Evolutionary conservation across 2,888 invertebrate genomes (phyloP).

Genomic region (Metallyticus violacea): DNA sequence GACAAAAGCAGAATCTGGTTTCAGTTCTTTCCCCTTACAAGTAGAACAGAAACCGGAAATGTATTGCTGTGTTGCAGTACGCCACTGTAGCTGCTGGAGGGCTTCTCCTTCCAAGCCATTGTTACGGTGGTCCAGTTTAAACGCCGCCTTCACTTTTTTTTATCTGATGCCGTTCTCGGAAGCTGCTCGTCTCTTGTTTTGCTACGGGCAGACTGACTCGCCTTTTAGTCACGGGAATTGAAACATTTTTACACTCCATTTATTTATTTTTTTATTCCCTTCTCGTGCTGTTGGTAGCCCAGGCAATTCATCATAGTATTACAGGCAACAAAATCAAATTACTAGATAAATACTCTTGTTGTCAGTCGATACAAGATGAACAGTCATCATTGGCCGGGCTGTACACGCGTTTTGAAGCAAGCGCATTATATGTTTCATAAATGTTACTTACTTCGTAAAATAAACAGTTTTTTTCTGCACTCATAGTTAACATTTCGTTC

Average conservation of each 20-base stretch:
- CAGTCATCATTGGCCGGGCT: no score
- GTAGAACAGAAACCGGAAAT: not conserved
- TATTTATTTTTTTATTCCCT: not conserved
- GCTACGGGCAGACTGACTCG: not conserved
- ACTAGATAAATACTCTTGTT: not conserved
- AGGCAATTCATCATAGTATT: not conserved
- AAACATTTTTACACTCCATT: conserved; percentile 21
- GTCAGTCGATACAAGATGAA: no score
- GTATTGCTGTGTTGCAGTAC: not conserved
- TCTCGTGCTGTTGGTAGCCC: not conserved
- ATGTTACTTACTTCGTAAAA: no score
- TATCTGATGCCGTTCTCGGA: not conserved
- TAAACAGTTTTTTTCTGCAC: no score
- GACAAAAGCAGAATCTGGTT: no score
- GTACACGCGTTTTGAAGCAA: no score
- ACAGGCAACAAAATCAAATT: not conserved
- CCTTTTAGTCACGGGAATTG: conserved; percentile 16
- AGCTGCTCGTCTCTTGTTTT: not conserved
- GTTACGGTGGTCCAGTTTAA: not conserved
- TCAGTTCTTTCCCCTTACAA: no score
- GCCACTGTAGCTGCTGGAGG: not conserved
- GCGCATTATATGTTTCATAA: no score
- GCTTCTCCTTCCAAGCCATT: not conserved
- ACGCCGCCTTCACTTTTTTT: not conserved
- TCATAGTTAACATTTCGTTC: no score